Evolutionary conservation across 2,888 invertebrate species (phyloP).

Genomic region (Drosophila leonis): DNA sequence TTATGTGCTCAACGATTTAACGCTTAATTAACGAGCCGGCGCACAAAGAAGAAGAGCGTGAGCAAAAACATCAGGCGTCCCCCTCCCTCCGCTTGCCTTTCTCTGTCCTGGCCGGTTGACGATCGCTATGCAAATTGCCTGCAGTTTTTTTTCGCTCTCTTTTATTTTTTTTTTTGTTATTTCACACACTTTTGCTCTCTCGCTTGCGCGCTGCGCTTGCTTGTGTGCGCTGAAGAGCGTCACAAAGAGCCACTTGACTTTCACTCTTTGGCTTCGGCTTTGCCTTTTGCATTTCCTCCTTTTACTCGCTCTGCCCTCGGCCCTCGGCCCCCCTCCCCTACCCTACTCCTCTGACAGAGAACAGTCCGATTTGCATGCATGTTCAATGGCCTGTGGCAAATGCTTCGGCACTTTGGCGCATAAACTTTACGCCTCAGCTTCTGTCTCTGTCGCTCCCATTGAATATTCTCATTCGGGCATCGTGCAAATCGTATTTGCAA

Average conservation of each 20-base stretch:
- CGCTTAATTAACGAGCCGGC: conserved; percentile 70
- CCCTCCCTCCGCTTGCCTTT: not conserved
- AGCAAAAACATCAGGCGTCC: conserved; percentile 16
- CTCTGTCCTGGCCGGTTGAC: conserved; percentile 23
- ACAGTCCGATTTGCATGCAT: conserved; percentile 58
- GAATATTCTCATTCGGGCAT: conserved; percentile 7
- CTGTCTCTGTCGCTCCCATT: conserved; percentile 24
- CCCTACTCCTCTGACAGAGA: not conserved
- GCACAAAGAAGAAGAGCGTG: conserved; percentile 29
- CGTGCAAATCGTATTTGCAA: conserved; percentile 23
- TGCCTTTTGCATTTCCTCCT: conserved; percentile 21
- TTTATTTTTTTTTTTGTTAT: conserved; percentile 7
- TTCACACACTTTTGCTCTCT: conserved; percentile 17
- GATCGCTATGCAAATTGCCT: conserved; percentile 74
- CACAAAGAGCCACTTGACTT: conserved; percentile 73
- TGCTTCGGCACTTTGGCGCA: conserved; percentile 62
- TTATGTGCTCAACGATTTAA: conserved; percentile 67
- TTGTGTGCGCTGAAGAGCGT: conserved; percentile 53
- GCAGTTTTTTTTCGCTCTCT: conserved; percentile 31
- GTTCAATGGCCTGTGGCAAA: conserved; percentile 71
- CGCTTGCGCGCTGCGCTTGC: conserved; percentile 6
- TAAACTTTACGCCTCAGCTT: conserved; percentile 51
- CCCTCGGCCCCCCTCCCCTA: conserved; percentile 3
- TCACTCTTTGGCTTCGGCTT: conserved; percentile 57
- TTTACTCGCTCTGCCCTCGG: conserved; percentile 15